phyloP scores from a whole-genome alignment of 1,140 invertebrate genomes.

The Rhopalosiphum maidis region DNA sequence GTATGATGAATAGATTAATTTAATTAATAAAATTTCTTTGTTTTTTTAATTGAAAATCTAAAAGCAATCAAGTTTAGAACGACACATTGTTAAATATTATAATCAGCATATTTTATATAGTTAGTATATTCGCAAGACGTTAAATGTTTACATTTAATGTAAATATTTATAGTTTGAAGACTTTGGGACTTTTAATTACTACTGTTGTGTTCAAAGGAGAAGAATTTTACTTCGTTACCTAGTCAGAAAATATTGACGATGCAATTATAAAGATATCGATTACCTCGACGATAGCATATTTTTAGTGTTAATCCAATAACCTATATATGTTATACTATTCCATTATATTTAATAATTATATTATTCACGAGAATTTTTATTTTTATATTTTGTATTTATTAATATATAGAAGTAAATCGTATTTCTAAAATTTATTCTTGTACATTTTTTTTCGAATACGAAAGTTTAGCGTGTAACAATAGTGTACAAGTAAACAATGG shows the following conservation, averaged over 20 bases:
- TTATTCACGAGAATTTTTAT: neutral
- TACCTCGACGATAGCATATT: neutral
- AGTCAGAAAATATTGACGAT: neutral
- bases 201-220: neutral
- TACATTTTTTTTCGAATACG: neutral
- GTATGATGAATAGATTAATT: neutral
- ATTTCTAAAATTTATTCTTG: neutral
- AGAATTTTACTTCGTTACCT: neutral
- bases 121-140: neutral
- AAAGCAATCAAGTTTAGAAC: neutral
- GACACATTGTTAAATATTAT: neutral
- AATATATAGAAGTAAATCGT: neutral
- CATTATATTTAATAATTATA: neutral
- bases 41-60: neutral
- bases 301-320: neutral
- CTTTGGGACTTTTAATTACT: neutral
- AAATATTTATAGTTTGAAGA: conserved; percentile 10
- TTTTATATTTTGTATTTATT: neutral
- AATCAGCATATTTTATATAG: neutral
- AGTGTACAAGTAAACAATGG: neutral
- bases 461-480: neutral
- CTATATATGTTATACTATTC: neutral
- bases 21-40: neutral
- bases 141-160: neutral
- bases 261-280: neutral